Evolutionary conservation across 2,888 invertebrate genomes (phyloP).

Genomic region (Erpobdella octoculata): DNA sequence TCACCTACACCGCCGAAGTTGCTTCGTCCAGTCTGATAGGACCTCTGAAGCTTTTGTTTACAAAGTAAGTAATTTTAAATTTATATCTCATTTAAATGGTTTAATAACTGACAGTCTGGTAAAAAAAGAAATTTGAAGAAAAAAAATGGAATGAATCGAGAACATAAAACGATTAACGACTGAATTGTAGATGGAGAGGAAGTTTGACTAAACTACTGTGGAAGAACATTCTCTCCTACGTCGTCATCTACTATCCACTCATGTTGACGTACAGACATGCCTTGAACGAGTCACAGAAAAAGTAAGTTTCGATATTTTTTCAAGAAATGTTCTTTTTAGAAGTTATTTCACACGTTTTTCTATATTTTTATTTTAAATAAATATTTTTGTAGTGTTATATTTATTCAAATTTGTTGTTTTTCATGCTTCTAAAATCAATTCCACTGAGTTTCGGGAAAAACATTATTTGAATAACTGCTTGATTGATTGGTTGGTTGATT

Average conservation of each 20-base stretch:
- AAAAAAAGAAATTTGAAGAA: too few species aligned
- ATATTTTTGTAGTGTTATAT: too few species aligned
- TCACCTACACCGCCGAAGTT: constrained; percentile 39
- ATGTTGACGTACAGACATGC: constrained; percentile 69
- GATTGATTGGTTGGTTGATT: too few species aligned
- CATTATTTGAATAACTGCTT: too few species aligned
- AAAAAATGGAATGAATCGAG: too few species aligned
- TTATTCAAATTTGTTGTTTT: too few species aligned
- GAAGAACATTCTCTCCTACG: constrained; percentile 74
- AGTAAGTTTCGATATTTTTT: too few species aligned
- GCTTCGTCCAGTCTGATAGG: constrained; percentile 35
- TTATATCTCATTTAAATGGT: neutral
- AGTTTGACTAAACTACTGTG: constrained; percentile 90
- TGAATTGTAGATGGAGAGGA: constrained; percentile 71
- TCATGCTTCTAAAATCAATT: too few species aligned
- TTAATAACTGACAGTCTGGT: neutral
- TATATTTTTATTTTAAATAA: too few species aligned
- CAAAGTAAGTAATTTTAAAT: neutral
- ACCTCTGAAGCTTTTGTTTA: constrained; percentile 49
- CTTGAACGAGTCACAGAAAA: constrained; percentile 63
- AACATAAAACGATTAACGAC: neutral
- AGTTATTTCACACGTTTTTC: too few species aligned
- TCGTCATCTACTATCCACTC: constrained; percentile 69
- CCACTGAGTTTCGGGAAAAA: too few species aligned
- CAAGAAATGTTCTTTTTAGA: too few species aligned